phyloP scores from a whole-genome alignment of 1,140 invertebrate genomes.

The Teleopsis dalmanni region DNA sequence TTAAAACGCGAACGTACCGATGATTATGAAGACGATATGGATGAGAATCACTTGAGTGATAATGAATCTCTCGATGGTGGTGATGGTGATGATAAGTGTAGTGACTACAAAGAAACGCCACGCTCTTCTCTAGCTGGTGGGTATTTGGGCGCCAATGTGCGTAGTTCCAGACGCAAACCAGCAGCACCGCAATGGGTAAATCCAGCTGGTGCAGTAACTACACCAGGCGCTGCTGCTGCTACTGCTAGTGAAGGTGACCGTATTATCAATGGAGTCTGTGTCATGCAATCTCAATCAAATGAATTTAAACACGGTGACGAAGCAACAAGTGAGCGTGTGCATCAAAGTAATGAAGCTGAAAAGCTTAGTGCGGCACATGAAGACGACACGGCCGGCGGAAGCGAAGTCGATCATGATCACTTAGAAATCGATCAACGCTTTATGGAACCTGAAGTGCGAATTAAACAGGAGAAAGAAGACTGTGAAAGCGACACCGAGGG shows the following conservation, averaged over 20 bases:
- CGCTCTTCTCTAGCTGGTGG: conserved; percentile 5
- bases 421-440: conserved; percentile 26
- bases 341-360: conserved; percentile 4
- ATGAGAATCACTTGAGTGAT: conserved; percentile 69
- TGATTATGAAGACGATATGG: conserved; percentile 64
- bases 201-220: conserved; percentile 53
- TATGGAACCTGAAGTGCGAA: conserved; percentile 38
- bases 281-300: conserved; percentile 66
- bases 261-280: conserved; percentile 86
- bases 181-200: conserved; percentile 96
- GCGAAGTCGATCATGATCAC: conserved; percentile 55
- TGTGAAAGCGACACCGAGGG: conserved; percentile 19
- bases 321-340: conserved; percentile 60
- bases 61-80: conserved; percentile 56
- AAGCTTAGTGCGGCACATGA: conserved; percentile 11
- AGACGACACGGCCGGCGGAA: conserved; percentile 53
- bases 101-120: conserved; percentile 44
- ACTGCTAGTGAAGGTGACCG: conserved; percentile 56
- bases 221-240: not conserved
- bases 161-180: conserved; percentile 67
- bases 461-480: conserved; percentile 39
- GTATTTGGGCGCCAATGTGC: conserved; percentile 23
- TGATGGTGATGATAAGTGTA: conserved; percentile 47
- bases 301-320: conserved; percentile 82
- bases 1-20: conserved; percentile 63